These are phyloP conservation scores for Heterodera carotae DNA, from an alignment of 1,140 invertebrate genomes.

Conservation along the genomic window DNA sequence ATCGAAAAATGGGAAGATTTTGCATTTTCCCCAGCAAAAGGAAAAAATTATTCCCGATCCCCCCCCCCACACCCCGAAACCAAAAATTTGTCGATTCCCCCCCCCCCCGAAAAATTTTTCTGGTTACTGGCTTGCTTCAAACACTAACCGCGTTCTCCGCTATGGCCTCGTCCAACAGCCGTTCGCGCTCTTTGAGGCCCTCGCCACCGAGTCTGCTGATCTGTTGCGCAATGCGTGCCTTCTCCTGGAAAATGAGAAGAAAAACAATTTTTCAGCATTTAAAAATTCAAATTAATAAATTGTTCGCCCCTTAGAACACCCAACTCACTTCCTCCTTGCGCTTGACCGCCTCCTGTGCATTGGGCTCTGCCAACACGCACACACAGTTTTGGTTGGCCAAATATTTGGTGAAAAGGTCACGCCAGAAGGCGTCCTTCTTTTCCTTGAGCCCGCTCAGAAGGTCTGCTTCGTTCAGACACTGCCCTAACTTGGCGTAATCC, in stretches of 20 bases:
- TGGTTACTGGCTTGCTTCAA: too few relatives aligned
- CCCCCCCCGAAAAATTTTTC: too few relatives aligned
- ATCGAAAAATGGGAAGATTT: too few relatives aligned
- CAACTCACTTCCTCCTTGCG: slow-evolving; percentile 59
- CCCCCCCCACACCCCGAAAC: too few relatives aligned
- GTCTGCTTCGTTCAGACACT: slow-evolving; percentile 77
- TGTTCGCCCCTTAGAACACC: not conserved
- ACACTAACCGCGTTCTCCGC: slow-evolving; percentile 75
- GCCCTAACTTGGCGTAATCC: slow-evolving; percentile 73
- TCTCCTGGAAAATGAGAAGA: slow-evolving; percentile 52
- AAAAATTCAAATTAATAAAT: not conserved
- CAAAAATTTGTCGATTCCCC: too few relatives aligned
- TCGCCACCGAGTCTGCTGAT: slow-evolving; percentile 71
- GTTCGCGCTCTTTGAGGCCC: slow-evolving; percentile 73
- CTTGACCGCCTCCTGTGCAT: slow-evolving; percentile 68
- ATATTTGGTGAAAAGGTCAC: slow-evolving; percentile 74
- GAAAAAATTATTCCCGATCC: too few relatives aligned
- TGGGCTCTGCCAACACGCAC: slow-evolving; percentile 68
- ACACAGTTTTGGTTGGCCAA: slow-evolving; percentile 71
- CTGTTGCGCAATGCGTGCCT: slow-evolving; percentile 72
- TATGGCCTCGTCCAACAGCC: slow-evolving; percentile 74
- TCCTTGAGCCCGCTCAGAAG: slow-evolving; percentile 72
- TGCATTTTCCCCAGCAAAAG: too few relatives aligned
- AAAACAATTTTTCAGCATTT: not conserved
- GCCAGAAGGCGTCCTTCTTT: slow-evolving; percentile 76